Evolutionary conservation across 2,113 vertebrate genomes (phyloP).

Genomic region (Psittacara wagleri): DNA sequence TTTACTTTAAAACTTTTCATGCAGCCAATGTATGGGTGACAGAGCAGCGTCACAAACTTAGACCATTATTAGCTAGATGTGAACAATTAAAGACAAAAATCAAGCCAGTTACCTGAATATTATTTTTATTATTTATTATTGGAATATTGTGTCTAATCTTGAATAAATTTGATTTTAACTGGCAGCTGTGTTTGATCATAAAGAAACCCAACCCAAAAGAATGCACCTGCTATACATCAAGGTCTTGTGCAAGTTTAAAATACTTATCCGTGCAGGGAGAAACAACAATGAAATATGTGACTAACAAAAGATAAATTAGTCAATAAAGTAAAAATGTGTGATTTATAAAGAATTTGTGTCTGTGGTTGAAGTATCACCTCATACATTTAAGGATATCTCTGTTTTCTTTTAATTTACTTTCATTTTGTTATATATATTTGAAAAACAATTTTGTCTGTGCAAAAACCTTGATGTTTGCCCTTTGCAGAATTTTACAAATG

Average conservation of each 20-base stretch:
- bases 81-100: neutral
- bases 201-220: neutral
- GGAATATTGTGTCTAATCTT: neutral
- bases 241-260: neutral
- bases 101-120: neutral
- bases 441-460: neutral
- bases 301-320: neutral
- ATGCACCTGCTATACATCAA: neutral
- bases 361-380: neutral
- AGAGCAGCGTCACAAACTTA: neutral
- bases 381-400: neutral
- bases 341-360: neutral
- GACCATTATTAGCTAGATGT: neutral
- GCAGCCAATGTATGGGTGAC: too few species aligned
- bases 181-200: neutral
- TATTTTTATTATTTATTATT: neutral
- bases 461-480: neutral
- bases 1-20: neutral
- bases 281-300: neutral
- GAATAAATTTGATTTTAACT: neutral
- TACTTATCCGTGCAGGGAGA: neutral
- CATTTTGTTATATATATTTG: neutral
- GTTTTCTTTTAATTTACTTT: neutral
- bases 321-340: neutral
- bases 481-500: neutral